Conservation (phyloP, 2,113 vertebrate genomes). For the Scortum barcoo region DNA sequence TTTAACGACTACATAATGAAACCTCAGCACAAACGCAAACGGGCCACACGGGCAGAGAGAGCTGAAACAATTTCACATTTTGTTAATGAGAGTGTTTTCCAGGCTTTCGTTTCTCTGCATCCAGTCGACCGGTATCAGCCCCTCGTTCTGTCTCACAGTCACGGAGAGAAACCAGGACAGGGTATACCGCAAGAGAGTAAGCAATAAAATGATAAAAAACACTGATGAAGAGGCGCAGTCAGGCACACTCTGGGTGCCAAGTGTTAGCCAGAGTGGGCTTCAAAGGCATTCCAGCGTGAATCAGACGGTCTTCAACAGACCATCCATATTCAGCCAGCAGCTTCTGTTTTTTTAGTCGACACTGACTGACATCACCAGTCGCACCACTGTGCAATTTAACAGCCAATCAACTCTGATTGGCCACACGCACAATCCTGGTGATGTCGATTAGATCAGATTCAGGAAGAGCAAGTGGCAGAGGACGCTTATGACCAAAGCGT, state of each 20-base stretch:
- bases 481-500: background rate
- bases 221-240: background rate
- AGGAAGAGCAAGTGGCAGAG: no score
- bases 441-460: no score
- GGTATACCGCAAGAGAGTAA: background rate
- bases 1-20: conserved; percentile 42
- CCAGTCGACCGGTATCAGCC: background rate
- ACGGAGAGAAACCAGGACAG: background rate
- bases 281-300: no score
- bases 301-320: no score
- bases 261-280: no score
- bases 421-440: no score
- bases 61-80: conserved; percentile 4
- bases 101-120: background rate
- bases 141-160: background rate
- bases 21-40: conserved; percentile 47
- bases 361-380: no score
- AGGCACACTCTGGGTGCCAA: no score
- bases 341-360: no score
- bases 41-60: conserved; percentile 11
- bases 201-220: background rate
- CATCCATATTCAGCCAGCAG: no score
- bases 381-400: no score
- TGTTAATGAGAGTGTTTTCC: background rate
- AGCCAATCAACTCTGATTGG: no score